Evolutionary conservation across 2,113 vertebrate species (phyloP).

Genomic region (Thymallus thymallus): DNA sequence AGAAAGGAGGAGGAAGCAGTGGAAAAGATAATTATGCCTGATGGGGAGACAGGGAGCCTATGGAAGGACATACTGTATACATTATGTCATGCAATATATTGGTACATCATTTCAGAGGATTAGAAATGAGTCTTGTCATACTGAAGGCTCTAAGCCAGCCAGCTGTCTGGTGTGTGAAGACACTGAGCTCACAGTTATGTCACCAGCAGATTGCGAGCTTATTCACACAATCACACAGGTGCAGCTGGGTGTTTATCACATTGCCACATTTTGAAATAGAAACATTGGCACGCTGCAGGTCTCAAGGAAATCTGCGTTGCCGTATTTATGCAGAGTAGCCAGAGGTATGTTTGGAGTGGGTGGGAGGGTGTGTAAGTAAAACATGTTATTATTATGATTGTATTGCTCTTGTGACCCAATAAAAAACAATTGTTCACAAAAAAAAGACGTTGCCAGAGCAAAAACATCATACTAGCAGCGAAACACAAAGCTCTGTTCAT

Average conservation of each 20-base stretch:
- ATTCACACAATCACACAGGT: background rate
- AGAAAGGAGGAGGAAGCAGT: background rate
- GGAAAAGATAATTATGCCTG: background rate
- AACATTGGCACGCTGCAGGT: background rate
- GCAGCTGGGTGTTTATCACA: background rate
- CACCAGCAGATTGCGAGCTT: background rate
- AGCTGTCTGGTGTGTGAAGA: background rate
- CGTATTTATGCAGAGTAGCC: background rate
- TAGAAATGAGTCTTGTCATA: background rate
- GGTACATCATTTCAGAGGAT: background rate
- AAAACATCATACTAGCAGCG: conserved; percentile 16
- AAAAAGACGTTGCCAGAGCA: too few relatives aligned
- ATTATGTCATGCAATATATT: background rate
- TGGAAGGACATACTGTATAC: background rate
- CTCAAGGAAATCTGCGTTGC: background rate
- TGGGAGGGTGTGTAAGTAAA: too few relatives aligned
- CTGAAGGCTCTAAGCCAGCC: background rate
- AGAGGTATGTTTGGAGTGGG: too few relatives aligned
- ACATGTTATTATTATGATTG: too few relatives aligned
- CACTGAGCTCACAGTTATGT: background rate
- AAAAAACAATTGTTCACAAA: too few relatives aligned
- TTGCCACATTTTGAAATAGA: background rate
- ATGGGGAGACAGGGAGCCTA: background rate
- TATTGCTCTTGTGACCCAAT: too few relatives aligned
- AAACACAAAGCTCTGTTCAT: conserved; percentile 45